These are phyloP conservation scores for Thymallus thymallus DNA, from an alignment of 2,113 vertebrate genomes.

Conservation along the genomic window DNA sequence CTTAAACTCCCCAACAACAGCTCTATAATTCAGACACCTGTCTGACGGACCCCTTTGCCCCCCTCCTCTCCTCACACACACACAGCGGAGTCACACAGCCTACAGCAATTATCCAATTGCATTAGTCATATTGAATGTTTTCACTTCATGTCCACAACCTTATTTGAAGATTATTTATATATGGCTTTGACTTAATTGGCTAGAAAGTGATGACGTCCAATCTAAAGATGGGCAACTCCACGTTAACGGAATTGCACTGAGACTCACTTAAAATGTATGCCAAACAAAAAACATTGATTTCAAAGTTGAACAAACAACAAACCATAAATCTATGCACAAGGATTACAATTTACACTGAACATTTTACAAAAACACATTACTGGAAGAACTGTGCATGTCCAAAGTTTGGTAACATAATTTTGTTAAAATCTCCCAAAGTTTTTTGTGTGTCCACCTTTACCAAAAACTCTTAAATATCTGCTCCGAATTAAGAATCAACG, in stretches of 20 bases:
- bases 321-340: too few species aligned
- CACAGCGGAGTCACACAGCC: slow-evolving; percentile 56
- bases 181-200: neutral
- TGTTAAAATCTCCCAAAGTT: too few species aligned
- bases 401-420: too few species aligned
- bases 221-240: neutral
- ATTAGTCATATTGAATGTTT: slow-evolving; percentile 50
- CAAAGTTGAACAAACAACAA: too few species aligned
- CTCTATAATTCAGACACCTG: slow-evolving; percentile 59
- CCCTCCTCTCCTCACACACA: slow-evolving; percentile 39
- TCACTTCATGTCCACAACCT: neutral
- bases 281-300: too few species aligned
- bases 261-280: neutral
- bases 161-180: neutral
- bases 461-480: too few species aligned
- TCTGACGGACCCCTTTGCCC: slow-evolving; percentile 45
- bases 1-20: slow-evolving; percentile 23
- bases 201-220: neutral
- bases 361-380: too few species aligned
- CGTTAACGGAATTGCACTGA: too few species aligned
- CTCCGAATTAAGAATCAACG: too few species aligned
- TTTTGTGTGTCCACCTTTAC: too few species aligned
- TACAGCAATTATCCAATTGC: slow-evolving; percentile 62
- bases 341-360: too few species aligned
- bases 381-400: too few species aligned